Evolutionary conservation across 2,113 vertebrate species (phyloP).

Genomic region (Silurus meridionalis): DNA sequence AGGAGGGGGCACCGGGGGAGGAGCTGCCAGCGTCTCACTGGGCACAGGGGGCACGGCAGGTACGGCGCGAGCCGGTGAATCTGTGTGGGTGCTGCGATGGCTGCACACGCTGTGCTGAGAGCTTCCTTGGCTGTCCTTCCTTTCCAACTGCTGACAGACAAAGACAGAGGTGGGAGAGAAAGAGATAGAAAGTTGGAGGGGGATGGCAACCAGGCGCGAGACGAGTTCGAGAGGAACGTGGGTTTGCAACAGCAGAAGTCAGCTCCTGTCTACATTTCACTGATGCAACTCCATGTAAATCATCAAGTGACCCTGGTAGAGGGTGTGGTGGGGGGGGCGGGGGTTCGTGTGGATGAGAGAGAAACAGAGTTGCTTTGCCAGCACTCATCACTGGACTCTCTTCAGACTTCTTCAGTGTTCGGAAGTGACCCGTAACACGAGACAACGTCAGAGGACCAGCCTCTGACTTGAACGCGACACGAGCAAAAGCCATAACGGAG

Average conservation of each 20-base stretch:
- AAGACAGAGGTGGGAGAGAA: slow-evolving; percentile 35
- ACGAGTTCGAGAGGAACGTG: slow-evolving; percentile 36
- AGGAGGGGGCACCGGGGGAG: slow-evolving; percentile 62
- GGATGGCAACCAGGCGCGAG: slow-evolving; percentile 2
- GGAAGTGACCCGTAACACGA: slow-evolving; percentile 20
- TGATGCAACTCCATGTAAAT: slow-evolving; percentile 39
- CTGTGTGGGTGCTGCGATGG: slow-evolving; percentile 90
- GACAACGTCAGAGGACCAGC: slow-evolving; percentile 40
- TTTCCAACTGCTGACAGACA: slow-evolving; percentile 90
- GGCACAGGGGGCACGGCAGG: slow-evolving; percentile 80
- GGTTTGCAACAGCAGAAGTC: slow-evolving; percentile 14
- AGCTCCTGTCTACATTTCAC: slow-evolving; percentile 22
- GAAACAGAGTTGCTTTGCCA: not conserved
- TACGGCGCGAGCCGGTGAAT: slow-evolving; percentile 83
- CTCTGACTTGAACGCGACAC: slow-evolving; percentile 32
- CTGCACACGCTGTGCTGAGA: slow-evolving; percentile 96
- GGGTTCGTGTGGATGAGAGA: not conserved
- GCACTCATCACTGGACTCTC: slow-evolving; percentile 2
- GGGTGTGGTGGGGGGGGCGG: not conserved
- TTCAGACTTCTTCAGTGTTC: slow-evolving; percentile 3
- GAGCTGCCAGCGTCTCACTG: slow-evolving; percentile 59
- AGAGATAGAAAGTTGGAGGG: not conserved
- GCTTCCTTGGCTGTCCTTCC: slow-evolving; percentile 97
- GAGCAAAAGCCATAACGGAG: slow-evolving; percentile 40
- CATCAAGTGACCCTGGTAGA: slow-evolving; percentile 12